A percentile compares a stretch with the other conserved stretches of the same genome.
Evolutionary conservation across 2,888 invertebrate genomes (phyloP).

Genomic region (Drosophila differens): DNA sequence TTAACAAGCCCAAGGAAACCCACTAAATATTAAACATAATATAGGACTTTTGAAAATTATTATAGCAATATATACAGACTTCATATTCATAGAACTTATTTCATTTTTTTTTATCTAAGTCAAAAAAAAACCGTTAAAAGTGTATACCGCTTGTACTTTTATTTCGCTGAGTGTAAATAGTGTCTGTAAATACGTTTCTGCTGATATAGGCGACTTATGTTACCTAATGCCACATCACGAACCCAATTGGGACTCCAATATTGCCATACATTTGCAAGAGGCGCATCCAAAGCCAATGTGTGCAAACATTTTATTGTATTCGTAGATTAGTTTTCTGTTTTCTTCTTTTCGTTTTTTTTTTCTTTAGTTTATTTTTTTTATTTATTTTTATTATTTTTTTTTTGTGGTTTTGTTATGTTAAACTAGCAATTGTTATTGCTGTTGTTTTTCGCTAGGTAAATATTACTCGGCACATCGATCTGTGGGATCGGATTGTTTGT

Average conservation of each 20-base stretch:
- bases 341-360: not conserved
- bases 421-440: constrained; percentile 29
- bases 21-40: not conserved
- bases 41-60: too few relatives aligned
- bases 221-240: constrained; percentile 63
- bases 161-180: not conserved
- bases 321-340: constrained; percentile 13
- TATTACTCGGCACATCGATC: constrained; percentile 57
- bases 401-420: constrained; percentile 1
- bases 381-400: not conserved
- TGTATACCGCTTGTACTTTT: not conserved
- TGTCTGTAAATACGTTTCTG: constrained; percentile 24
- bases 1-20: too few relatives aligned
- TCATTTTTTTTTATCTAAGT: not conserved
- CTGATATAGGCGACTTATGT: constrained; percentile 54
- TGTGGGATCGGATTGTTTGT: constrained; percentile 53
- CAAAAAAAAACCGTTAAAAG: not conserved
- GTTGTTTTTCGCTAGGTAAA: constrained; percentile 44
- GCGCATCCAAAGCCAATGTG: constrained; percentile 26
- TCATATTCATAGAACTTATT: not conserved
- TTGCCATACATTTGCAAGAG: constrained; percentile 25
- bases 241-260: constrained; percentile 17
- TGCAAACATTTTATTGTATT: constrained; percentile 26
- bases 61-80: too few relatives aligned
- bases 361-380: not conserved